Base-by-base conservation (phyloP, 2,113 vertebrate species). In the Tursiops truncatus region DNA sequence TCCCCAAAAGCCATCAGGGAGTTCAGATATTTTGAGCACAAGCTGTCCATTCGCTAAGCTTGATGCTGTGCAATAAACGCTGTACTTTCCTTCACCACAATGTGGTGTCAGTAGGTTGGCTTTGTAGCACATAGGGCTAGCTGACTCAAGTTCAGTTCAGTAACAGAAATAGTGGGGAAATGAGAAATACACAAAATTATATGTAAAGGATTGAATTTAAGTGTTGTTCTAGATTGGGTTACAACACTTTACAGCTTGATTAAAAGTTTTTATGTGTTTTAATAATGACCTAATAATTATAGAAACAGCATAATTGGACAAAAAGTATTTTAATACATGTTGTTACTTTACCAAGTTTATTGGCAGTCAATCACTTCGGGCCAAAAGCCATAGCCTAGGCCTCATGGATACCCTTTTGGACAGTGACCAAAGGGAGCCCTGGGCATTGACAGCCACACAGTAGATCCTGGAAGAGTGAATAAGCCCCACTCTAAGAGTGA, bases 101-200 rank as follows among this genome's bases (percentile, higher is more conserved):
- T 17, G 14, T 1, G 0, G 15, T 44, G 14, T 9, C 26, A 0
- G 44, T 20, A 11, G 18, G 11, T 2, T 1, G 31, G 28, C 36
- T 73, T 25, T 8, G 36, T 6, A 25, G n/a, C 68, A 38, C n/a
- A 5, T 71, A 5, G 0, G 70, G 2, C 28, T 21, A 7, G 31
- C 0, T 15, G 74, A 6, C 74, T 4, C 74, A 4, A 50, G 28
- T 21, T 33, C 17, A 44, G 73, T 28, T 8, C 15, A 17, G 44
- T 20, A 31, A 12, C 74, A 77, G 62, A 33, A 44, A 5, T 2
- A 36, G 6, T 8, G 31, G 23, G 25, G 21, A 5, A 41, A 26
- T 10, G 62, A 63, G 21, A 67, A 88, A n/a, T 3, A 65, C 13
- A 11, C 6, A 26, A 73, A 26, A 33, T 26, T 50, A 4, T 20